Evolutionary conservation across 2,888 invertebrate species (phyloP).

Genomic region (Troglohyphantes excavatus): DNA sequence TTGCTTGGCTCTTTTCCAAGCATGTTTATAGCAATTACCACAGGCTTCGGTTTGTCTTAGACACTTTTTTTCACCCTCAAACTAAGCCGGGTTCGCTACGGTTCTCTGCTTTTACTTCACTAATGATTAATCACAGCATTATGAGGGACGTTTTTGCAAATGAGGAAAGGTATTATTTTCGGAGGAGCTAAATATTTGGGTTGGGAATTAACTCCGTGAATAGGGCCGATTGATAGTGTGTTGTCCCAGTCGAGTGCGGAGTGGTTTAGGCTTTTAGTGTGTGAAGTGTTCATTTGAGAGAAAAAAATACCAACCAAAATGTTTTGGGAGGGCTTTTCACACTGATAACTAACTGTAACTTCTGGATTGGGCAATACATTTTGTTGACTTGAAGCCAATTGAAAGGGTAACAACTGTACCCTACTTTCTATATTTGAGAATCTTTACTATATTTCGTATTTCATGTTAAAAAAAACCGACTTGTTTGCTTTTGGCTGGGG

Average conservation of each 20-base stretch:
- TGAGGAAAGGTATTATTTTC: constrained; percentile 44
- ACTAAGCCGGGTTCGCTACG: constrained; percentile 4
- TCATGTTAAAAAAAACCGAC: too few relatives aligned
- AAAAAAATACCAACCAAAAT: too few relatives aligned
- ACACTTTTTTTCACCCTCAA: neutral
- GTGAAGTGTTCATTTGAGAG: neutral
- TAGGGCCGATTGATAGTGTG: constrained; percentile 28
- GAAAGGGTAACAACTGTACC: too few relatives aligned
- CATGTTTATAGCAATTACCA: constrained; percentile 70
- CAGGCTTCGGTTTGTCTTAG: constrained; percentile 26
- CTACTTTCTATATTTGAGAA: too few relatives aligned
- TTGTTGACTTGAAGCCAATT: too few relatives aligned
- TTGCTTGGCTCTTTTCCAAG: constrained; percentile 59
- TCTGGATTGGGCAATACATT: too few relatives aligned
- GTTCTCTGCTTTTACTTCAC: constrained; percentile 21
- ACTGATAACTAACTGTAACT: too few relatives aligned
- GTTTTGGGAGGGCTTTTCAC: too few relatives aligned
- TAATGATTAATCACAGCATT: constrained; percentile 50
- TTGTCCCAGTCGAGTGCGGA: neutral
- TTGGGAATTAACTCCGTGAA: constrained; percentile 40
- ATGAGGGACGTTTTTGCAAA: constrained; percentile 37
- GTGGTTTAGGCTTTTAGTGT: neutral
- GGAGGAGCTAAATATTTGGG: constrained; percentile 51
- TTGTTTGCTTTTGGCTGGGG: too few relatives aligned
- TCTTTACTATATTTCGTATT: too few relatives aligned